A percentile compares a stretch with the other conserved stretches of the same genome.
phyloP scores from a whole-genome alignment of 2,113 vertebrate genomes.

The Notothenia rossii region DNA sequence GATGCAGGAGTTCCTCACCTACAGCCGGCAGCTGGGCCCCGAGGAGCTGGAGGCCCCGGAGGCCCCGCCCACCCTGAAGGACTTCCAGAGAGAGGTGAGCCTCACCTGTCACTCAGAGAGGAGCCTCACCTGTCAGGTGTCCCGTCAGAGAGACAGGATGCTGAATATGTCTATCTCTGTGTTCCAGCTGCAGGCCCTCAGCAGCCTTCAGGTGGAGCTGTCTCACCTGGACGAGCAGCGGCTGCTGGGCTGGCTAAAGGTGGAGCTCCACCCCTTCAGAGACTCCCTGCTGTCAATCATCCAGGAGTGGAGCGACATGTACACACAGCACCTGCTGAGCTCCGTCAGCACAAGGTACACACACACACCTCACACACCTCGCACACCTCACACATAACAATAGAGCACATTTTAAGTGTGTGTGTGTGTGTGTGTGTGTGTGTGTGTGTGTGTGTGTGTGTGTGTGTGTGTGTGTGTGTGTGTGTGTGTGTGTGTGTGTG shows the following conservation, averaged over 20 bases:
- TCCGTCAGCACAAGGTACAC: conserved; percentile 23
- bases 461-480: too few relatives aligned
- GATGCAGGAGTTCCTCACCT: conserved; percentile 58
- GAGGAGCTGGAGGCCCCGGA: conserved; percentile 21
- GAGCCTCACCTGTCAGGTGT: background rate
- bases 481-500: too few relatives aligned
- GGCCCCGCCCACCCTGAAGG: conserved; percentile 43
- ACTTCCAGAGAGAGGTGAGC: conserved; percentile 62
- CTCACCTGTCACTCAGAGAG: background rate
- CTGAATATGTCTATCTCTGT: background rate
- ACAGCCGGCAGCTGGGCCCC: conserved; percentile 35
- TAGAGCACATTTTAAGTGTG: background rate
- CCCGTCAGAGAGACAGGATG: background rate
- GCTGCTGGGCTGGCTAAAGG: conserved; percentile 56
- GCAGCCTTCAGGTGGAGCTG: background rate
- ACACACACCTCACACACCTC: too few relatives aligned
- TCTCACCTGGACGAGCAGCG: conserved; percentile 38
- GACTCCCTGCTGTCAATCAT: conserved; percentile 40
- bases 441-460: too few relatives aligned
- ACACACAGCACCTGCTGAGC: conserved; percentile 42
- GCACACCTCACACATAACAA: too few relatives aligned
- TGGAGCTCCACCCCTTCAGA: conserved; percentile 48
- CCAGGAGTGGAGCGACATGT: conserved; percentile 43
- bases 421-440: too few relatives aligned
- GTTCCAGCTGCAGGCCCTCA: conserved; percentile 19